Evolutionary conservation across 2,888 invertebrate genomes (phyloP).

Genomic region (Phengaris arion): DNA sequence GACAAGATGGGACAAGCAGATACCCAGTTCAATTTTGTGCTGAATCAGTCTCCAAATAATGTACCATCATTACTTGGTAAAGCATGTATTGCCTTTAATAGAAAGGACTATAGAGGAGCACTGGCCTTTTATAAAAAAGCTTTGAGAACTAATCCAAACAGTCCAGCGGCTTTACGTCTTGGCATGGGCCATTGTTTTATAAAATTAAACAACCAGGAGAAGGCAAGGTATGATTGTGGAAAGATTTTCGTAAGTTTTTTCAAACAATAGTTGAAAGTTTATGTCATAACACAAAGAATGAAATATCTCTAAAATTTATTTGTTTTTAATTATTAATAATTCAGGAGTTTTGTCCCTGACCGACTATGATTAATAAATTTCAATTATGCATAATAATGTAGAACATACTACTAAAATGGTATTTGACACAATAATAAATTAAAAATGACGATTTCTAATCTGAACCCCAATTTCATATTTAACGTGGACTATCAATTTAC

Average conservation of each 20-base stretch:
- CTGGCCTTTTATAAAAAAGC: slow-evolving; percentile 99
- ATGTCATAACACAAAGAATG: too few relatives aligned
- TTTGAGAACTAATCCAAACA: slow-evolving; percentile 95
- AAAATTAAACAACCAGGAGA: slow-evolving; percentile 96
- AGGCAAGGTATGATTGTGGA: slow-evolving; percentile 84
- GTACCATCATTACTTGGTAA: slow-evolving; percentile 98
- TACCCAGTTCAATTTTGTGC: slow-evolving; percentile 99
- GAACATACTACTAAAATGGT: too few relatives aligned
- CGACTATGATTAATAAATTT: too few relatives aligned
- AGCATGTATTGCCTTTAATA: slow-evolving; percentile 99
- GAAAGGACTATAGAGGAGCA: slow-evolving; percentile 96
- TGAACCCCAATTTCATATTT: too few relatives aligned
- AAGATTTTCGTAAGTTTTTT: not conserved
- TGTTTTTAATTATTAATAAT: too few relatives aligned
- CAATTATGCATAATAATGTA: too few relatives aligned
- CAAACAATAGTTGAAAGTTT: not conserved
- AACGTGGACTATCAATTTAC: too few relatives aligned
- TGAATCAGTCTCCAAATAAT: slow-evolving; percentile 96
- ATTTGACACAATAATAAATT: too few relatives aligned
- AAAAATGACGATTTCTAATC: too few relatives aligned
- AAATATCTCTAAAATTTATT: too few relatives aligned
- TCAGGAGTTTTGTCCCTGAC: too few relatives aligned
- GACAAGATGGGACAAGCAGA: slow-evolving; percentile 99
- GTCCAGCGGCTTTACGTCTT: slow-evolving; percentile 96
- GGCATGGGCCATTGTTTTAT: slow-evolving; percentile 99